These are phyloP conservation scores for Trachurus trachurus DNA, from an alignment of 2,797 vertebrate genomes.

Conservation along the genomic window DNA sequence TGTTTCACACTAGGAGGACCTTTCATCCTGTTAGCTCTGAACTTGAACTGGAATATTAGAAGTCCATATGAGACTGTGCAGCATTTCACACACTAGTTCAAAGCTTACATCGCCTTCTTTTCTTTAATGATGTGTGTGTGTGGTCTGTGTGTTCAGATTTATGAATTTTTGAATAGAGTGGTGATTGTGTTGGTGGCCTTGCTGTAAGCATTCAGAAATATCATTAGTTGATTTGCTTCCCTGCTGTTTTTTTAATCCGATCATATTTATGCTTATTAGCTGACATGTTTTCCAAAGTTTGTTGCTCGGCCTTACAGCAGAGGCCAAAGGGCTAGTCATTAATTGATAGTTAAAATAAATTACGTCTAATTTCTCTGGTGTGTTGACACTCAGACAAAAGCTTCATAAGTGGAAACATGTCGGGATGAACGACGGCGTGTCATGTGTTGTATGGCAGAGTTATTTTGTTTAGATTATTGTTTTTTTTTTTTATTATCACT, in stretches of 20 bases:
- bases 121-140: background rate
- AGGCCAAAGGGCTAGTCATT: background rate
- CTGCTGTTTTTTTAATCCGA: background rate
- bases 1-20: background rate
- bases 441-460: too few relatives aligned
- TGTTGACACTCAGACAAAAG: background rate
- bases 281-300: background rate
- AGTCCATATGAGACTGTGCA: background rate
- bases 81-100: conserved; percentile 2
- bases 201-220: conserved; percentile 4
- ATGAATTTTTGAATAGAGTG: background rate
- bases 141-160: background rate
- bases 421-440: background rate
- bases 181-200: conserved; percentile 21
- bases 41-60: background rate
- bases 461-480: background rate
- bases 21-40: conserved; percentile 16
- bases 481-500: too few relatives aligned
- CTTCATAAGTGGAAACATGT: background rate
- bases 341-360: background rate
- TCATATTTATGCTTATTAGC: background rate
- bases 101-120: background rate
- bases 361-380: background rate
- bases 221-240: background rate
- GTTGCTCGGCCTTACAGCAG: background rate